These are phyloP conservation scores for Trichonephila clavipes DNA, from an alignment of 1,140 invertebrate species.

Conservation along the genomic window DNA sequence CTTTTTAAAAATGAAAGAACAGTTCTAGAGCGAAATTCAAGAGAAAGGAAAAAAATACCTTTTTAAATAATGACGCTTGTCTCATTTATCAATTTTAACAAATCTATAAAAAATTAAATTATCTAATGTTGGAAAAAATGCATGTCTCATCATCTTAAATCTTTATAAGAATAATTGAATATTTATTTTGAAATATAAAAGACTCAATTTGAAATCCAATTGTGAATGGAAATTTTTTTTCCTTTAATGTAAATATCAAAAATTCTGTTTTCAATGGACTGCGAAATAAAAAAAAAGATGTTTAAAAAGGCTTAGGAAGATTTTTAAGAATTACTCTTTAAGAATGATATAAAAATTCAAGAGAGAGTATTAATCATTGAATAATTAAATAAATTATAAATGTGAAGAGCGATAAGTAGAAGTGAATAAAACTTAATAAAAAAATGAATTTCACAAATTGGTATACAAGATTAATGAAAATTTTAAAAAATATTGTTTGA, in stretches of 20 bases:
- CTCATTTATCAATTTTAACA: constrained; percentile 23
- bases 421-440: no score
- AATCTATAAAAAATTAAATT: background rate
- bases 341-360: no score
- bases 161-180: background rate
- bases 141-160: background rate
- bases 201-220: background rate
- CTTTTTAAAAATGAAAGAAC: background rate
- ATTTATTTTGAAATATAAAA: constrained; percentile 7
- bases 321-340: no score
- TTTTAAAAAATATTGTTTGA: no score
- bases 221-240: background rate
- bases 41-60: background rate
- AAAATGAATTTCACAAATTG: no score
- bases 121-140: background rate
- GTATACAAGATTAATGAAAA: no score
- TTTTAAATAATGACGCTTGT: background rate
- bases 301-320: no score
- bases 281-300: no score
- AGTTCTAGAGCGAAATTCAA: background rate
- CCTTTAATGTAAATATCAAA: background rate
- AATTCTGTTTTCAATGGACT: background rate
- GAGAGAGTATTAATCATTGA: no score
- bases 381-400: no score
- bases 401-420: no score